Evolutionary conservation across 2,888 invertebrate genomes (phyloP), one percentile per base, ranked within the genome.

Genomic region (Saturnia pavonia): DNA sequence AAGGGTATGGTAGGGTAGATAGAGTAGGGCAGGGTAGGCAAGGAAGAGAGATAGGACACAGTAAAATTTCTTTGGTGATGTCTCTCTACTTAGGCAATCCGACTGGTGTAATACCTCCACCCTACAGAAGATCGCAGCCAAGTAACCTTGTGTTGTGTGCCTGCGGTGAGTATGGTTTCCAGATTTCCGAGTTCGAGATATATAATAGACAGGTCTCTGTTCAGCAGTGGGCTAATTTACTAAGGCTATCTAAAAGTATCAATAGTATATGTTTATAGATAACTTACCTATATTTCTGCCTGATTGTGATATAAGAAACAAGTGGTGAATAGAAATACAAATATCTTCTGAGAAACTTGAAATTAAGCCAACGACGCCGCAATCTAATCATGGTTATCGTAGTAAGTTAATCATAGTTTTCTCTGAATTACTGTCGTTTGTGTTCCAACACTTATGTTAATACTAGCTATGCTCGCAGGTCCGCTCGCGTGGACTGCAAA

Each of bases 321-420:
- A 54, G 22, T 54, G 11, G 22, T 54, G 22, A 54, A 22, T 22
- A 54, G 6, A 54, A 22, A 22, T 54, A 60, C 16, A 25, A 60
- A 25, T 57, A 57, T 60, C 27, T 65, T 40, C 65, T 65, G 19
- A 65, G 65, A 65, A 65, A 40, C 40, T 65, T 19, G 8, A 9
- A 65, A 65, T 40, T 40, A 65, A 40, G n/a, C 40, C 65, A 65
- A 7, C 65, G 19, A n/a, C 40, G 40, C 19, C 65, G 19, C n/a
- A 65, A 65, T 65, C 65, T 65, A 65, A 65, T 65, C 65, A 40
- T 65, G 1, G 1, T 65, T 65, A 65, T 65, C 65, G 34, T 19
- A 9, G 2, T 65, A 65, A 40, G n/a, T 65, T 40, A 65, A 65
- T 65, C 65, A 65, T 65, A n/a, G 8, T 66, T 42, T 67, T 65